Conservation (phyloP, 2,888 invertebrate species). For the Sceliomorpha sp. region DNA sequence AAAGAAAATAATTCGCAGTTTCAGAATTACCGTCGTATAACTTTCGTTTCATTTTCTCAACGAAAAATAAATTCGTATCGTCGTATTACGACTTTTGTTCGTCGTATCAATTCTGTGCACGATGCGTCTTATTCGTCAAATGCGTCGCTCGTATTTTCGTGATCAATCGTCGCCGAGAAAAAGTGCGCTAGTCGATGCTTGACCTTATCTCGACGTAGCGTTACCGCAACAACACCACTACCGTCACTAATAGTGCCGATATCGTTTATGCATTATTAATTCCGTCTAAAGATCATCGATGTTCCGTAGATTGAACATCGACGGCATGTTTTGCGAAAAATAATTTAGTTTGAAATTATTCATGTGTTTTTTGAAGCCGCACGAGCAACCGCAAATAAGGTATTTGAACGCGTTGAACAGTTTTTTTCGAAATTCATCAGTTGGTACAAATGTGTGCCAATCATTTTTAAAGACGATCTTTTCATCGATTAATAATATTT, state of each 20-base stretch:
- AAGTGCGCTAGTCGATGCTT: constrained; percentile 10
- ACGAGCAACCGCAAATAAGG: not conserved
- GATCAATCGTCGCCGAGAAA: not conserved
- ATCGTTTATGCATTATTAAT: constrained; percentile 31
- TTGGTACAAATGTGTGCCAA: too few relatives aligned
- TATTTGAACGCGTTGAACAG: too few relatives aligned
- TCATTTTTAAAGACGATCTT: too few relatives aligned
- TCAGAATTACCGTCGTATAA: too few relatives aligned
- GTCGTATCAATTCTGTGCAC: too few relatives aligned
- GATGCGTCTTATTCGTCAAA: not conserved
- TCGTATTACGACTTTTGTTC: too few relatives aligned
- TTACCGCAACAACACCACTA: constrained; percentile 4
- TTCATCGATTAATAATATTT: too few relatives aligned
- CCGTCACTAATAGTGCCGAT: not conserved
- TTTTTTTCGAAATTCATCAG: too few relatives aligned
- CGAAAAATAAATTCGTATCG: too few relatives aligned
- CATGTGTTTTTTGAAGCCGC: not conserved
- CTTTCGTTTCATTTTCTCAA: too few relatives aligned
- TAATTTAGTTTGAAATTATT: not conserved
- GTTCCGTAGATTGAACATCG: constrained; percentile 9
- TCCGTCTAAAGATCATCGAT: constrained; percentile 21
- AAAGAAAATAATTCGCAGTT: too few relatives aligned
- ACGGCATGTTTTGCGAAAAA: constrained; percentile 18
- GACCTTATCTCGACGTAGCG: constrained; percentile 16
- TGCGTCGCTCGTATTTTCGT: constrained; percentile 2